Evolutionary conservation across 1,140 invertebrate genomes (phyloP), one percentile per base, ranked within the genome.

Genomic region (Scylla paramamosain): DNA sequence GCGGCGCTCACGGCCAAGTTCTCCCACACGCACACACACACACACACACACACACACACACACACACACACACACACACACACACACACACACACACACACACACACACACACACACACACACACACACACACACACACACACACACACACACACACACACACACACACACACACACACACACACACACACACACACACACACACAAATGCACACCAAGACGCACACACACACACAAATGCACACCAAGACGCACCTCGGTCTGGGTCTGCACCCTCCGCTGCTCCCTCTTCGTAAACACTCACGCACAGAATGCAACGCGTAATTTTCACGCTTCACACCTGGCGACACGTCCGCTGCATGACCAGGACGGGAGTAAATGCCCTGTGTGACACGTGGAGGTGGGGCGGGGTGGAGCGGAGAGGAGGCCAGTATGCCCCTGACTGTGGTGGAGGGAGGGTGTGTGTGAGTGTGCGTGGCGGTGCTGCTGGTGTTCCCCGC

Each of bases 401-500:
- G 67, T 77, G 67, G 67, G 67, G 67, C 67, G 67, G 67, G 67
- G 67, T n/a, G 67, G 67, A 77, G 67, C 67, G 67, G 67, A 77
- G 67, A 77, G 67, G 67, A 77, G 67, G 67, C 67, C 67, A 77
- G 67, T 77, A 77, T 77, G 67, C 67, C 67, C 67, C 67, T 77
- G 67, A 77, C 67, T 77, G 67, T 77, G 67, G 67, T 77, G 67
- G 67, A 77, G 67, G 67, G 67, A 77, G 67, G 67, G 67, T 77
- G 67, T 77, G 67, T 77, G 67, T 77, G 67, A 77, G 67, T 77
- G 67, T 77, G 67, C 67, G 67, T 77, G 67, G 67, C 67, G n/a
- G 67, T 77, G 20, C 67, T n/a, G 67, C 67, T 77, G 67, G 67
- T 77, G 67, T 77, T 77, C n/a, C 67, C 67, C 67, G 67, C 67